Evolutionary conservation across 2,888 invertebrate species (phyloP).

Genomic region (Pachymerium ferrugineum): DNA sequence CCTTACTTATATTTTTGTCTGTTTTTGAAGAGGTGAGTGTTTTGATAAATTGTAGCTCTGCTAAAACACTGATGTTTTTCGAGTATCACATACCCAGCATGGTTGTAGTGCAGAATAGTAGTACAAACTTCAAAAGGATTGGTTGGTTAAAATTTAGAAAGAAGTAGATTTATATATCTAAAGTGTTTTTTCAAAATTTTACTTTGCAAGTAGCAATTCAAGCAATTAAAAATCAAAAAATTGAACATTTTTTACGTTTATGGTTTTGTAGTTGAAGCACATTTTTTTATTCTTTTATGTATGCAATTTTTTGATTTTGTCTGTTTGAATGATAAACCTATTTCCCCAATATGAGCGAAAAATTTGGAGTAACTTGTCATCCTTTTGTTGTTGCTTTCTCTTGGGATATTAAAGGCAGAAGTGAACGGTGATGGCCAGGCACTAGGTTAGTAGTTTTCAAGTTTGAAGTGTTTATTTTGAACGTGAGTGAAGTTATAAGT

Average conservation of each 20-base stretch:
- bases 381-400: constrained; percentile 13
- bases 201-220: not conserved
- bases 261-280: no score
- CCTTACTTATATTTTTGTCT: not conserved
- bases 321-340: not conserved
- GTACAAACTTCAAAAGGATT: not conserved
- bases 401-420: constrained; percentile 8
- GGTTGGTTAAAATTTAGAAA: no score
- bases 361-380: constrained; percentile 3
- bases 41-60: not conserved
- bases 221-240: not conserved
- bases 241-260: no score
- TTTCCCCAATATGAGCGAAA: not conserved
- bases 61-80: not conserved
- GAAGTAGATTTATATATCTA: not conserved
- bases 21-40: not conserved
- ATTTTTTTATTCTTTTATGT: not conserved
- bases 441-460: constrained; percentile 8
- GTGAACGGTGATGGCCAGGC: not conserved
- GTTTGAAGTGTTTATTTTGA: no score
- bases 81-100: not conserved
- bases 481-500: no score
- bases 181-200: not conserved
- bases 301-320: not conserved
- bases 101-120: not conserved